Conservation (phyloP, 2,113 vertebrate species). For the Grus americana region DNA sequence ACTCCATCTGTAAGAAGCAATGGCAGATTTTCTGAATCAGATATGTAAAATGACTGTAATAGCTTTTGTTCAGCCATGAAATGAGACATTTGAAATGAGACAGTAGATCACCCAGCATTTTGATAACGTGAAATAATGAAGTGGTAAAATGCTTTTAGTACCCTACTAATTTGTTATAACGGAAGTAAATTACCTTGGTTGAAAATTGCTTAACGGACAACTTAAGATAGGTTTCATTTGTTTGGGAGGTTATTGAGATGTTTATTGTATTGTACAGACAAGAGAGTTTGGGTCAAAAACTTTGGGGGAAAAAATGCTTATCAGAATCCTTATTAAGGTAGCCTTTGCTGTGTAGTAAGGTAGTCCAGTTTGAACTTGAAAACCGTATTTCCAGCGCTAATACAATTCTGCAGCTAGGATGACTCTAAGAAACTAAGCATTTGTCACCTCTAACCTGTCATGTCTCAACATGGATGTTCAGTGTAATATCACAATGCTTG, state of each 20-base stretch:
- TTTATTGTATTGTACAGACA: background rate
- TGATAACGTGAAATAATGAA: background rate
- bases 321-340: background rate
- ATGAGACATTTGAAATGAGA: background rate
- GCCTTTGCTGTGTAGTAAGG: background rate
- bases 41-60: background rate
- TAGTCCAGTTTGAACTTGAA: background rate
- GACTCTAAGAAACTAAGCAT: background rate
- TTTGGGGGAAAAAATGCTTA: background rate
- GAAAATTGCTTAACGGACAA: background rate
- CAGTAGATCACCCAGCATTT: conserved; percentile 23
- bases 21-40: background rate
- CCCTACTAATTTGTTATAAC: background rate
- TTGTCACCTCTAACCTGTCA: background rate
- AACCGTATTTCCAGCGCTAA: background rate
- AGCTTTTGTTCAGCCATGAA: background rate
- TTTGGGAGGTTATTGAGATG: background rate
- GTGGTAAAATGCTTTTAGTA: background rate
- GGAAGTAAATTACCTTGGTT: background rate
- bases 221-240: background rate
- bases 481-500: too few relatives aligned
- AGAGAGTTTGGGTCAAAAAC: background rate
- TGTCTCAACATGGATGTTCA: background rate
- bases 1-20: background rate
- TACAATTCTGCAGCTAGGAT: background rate